Base-by-base conservation (phyloP, 2,797 vertebrate species). In the Coilia nasus region DNA sequence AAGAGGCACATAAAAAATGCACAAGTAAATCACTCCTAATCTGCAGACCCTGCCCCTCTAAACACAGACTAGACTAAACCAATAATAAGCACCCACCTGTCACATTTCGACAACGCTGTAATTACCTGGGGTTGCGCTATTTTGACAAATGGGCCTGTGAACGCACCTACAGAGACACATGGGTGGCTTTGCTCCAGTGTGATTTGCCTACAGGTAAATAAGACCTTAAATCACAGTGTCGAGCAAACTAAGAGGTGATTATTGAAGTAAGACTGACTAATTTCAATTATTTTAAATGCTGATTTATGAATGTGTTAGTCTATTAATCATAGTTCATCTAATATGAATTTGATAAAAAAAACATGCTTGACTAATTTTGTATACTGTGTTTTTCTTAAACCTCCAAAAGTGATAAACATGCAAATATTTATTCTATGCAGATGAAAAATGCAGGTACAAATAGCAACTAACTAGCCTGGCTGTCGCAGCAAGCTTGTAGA, bases 11-110 rank as follows among this genome's bases (percentile, higher is more conserved):
- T 41, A 78, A 31, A 31, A 78, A 78, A 78, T 78, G 35, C 41
- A 78, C 71, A 78, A 78, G 71, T 78, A 78, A 78, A 44, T 78
- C 71, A 41, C 71, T 78, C 31, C 35, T 78, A 78, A 78, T 78
- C 35, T 44, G 71, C 71, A 9, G 71, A 15, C 35, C 35, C 21
- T 19, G 17, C 71, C 35, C 71, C 71, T 44, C 17, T 41, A 41
- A 78, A 78, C 71, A 41, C 71, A 44, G 31, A 78, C 71, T 54
- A 78, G 71, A 78, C 31, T 78, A 78, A 78, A 41, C 71, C 17
- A 78, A 78, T 78, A 78, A 78, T 78, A 78, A 78, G 6, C 35
- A 78, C 71, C 28, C 64, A 71, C 14, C 64, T 28, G 28, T 31
- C 35, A 21, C 35, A 19, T 19, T 78, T 21, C 44, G 71, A 78